Base-by-base conservation (phyloP, 2,888 invertebrate species). In the Campoplex capitator region DNA sequence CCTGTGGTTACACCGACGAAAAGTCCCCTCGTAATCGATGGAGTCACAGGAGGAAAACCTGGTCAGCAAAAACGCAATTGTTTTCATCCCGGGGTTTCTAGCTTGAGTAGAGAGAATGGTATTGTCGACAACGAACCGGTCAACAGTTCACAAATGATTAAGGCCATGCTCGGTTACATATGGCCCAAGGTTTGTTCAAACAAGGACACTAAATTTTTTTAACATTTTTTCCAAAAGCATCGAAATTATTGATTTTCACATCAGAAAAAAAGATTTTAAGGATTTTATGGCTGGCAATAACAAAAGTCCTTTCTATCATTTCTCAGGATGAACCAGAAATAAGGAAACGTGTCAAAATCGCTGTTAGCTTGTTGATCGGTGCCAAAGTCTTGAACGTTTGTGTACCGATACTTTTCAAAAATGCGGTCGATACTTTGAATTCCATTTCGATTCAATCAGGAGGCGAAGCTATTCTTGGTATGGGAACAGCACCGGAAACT, bases 391-490 rank as follows among this genome's bases (percentile, higher is more conserved):
- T 99, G 92, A 99, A 98, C 92, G 98, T 99, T 2, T 95, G 97
- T 73, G 99, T 99, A 38, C 99, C 99, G 16, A 99, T 99, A 95
- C 95, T 99, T 83, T 99, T 99, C 95, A 99, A 99, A 95, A 97
- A 98, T 93, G 97, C 97, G 0, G 96, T 99, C 84, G 99, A 99
- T 94, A 96, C 96, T 89, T 96, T 99, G 88, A 99, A 98, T 93
- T 95, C 95, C 8, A 94, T 93, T 18, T 94, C 96, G 9, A 92
- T 96, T 54, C 93, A 95, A 3, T 91, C 93, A 0, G 93, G 95
- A 0, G 95, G 95, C 0, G 95, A 95, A 23, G 95, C 95, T n/a
- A 85, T 96, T 83, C 94, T 98, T 18, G 97, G 97, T 83, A 96
- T 98, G 96, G 96, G 96, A 42, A 96, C 97, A 6, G 97, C 97